Conservation (phyloP, 2,113 vertebrate genomes). For the Ageneiosus marmoratus region DNA sequence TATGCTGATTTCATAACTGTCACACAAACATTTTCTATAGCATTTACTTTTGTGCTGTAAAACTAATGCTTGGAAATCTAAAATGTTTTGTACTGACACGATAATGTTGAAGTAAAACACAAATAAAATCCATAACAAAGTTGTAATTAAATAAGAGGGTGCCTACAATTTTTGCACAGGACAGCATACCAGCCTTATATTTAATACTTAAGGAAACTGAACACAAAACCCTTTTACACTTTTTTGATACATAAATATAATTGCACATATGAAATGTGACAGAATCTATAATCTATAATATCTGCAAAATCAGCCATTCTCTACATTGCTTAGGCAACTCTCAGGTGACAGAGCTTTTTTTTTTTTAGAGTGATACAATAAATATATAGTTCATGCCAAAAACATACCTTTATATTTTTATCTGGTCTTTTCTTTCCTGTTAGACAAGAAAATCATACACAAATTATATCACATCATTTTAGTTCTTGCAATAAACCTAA, state of each 20-base stretch:
- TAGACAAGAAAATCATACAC: neutral
- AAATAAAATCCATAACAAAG: too few species aligned
- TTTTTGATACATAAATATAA: neutral
- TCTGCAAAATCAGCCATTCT: neutral
- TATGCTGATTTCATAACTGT: too few species aligned
- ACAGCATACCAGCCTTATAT: too few species aligned
- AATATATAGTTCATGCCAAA: neutral
- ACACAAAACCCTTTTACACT: neutral
- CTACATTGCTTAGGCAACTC: neutral
- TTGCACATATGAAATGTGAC: neutral
- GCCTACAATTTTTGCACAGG: too few species aligned
- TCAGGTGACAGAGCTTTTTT: neutral
- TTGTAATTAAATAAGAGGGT: too few species aligned
- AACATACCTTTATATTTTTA: conserved; percentile 65
- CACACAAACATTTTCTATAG: too few species aligned
- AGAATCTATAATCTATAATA: neutral
- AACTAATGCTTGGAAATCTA: too few species aligned
- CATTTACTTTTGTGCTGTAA: too few species aligned
- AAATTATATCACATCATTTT: neutral
- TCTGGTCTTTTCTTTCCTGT: conserved; percentile 74
- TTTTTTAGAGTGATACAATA: neutral
- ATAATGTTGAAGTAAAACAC: too few species aligned
- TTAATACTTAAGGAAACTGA: neutral
- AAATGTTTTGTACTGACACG: too few species aligned
- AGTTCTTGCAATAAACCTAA: neutral